Evolutionary conservation across 2,113 vertebrate species (phyloP).

Genomic region (Pelodiscus sinensis): DNA sequence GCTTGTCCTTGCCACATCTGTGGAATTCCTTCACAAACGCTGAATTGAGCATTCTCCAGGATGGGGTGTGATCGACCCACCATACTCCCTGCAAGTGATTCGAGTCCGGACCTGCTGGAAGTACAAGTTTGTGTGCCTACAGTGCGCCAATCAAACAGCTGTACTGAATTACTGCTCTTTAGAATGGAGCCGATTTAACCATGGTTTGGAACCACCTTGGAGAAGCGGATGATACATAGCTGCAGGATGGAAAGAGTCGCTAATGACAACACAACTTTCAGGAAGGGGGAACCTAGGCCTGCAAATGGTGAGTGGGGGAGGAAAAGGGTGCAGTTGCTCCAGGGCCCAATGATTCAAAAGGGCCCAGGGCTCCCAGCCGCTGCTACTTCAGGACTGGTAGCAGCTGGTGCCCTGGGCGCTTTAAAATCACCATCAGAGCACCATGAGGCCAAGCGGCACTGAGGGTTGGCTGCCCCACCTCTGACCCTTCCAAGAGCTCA

Average conservation of each 20-base stretch:
- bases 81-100: not conserved
- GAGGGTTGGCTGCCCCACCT: no score
- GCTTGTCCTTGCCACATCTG: fast-evolving
- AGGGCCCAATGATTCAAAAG: no score
- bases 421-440: no score
- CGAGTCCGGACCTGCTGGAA: not conserved
- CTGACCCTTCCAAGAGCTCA: no score
- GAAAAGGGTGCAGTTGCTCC: no score
- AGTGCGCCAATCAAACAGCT: fast-evolving
- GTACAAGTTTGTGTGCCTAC: not conserved
- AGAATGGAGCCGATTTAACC: not conserved
- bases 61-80: not conserved
- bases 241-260: not conserved
- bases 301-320: no score
- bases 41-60: not conserved
- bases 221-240: fast-evolving
- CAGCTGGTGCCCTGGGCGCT: no score
- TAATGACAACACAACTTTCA: not conserved
- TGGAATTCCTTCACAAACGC: fast-evolving
- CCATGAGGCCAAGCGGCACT: no score
- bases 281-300: not conserved
- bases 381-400: no score
- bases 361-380: no score
- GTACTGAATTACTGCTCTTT: not conserved
- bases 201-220: fast-evolving